Evolutionary conservation across 1,140 invertebrate species (phyloP), one percentile per base, ranked within the genome.

Genomic region (Drosophila takahashii): DNA sequence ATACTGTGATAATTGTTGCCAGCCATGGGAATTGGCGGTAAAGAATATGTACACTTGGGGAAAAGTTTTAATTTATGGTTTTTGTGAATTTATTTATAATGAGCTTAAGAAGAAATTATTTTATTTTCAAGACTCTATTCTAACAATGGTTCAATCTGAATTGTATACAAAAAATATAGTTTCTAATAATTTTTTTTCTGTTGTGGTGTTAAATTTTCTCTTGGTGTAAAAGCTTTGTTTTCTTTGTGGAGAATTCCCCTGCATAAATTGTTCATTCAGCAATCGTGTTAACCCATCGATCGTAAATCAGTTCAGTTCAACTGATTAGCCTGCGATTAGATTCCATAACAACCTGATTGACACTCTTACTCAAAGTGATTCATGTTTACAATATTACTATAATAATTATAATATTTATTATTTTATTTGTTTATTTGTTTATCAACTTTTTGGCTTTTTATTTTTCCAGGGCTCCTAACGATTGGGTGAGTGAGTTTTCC

Each of bases 381-480:
- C 29, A 51, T 34, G 9, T 32, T 16, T 13, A 34, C 48, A 34
- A 34, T 34, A 18, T 34, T 32, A 13, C 10, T 34, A 50, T 15
- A 15, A 36, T 18, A 18, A 44, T 44, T 18, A 41, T 16, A 16
- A 41, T 15, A 41, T n/a, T 8, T 27, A 39, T 26, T 61, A 32
- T 32, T 0, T 13, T 7, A 41, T 10, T 56, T 36, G 44, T 13
- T 39, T 36, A 65, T 54, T 48, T 11, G 48, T 37, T 47, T 37
- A 44, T 51, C 6, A 9, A 10, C 13, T n/a, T 2, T 13, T 16
- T 50, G 5, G 53, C n/a, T 34, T 50, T 44, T 9, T 47, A 29
- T 1, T 4, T 5, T 50, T 8, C 0, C 52, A 91, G 90, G 90
- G 86, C 80, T 77, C 7, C 41, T 9, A 52, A 75, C 62, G 57